Base-by-base conservation (phyloP, 2,888 invertebrate species). In the Allophyes oxyacanthae region DNA sequence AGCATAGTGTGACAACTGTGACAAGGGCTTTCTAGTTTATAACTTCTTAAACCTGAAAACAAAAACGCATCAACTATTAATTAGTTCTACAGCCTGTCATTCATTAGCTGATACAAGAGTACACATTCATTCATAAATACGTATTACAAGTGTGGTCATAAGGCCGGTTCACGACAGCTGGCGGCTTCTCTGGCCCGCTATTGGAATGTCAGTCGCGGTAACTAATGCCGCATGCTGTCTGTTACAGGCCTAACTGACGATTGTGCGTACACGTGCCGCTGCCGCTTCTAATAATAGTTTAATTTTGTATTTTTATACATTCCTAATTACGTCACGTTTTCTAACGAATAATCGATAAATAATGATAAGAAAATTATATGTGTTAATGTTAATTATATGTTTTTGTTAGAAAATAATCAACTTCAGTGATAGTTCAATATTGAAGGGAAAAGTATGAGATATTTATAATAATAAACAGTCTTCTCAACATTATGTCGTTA, bases 151-250 rank as follows among this genome's bases (percentile, higher is more conserved):
- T 64, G 70, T 72, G 67, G 67, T 64, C 69, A 73, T 69, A 69
- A 69, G 72, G 81, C 71, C 61, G 70, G 76, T 62, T 63, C 54
- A 51, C 52, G 81, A 75, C 82, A 74, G 77, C 64, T 75, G 75
- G 68, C 78, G 78, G 60, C 75, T 51, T 72, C 72, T 65, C 59
- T 50, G 41, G 49, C 61, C 28, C 7, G 65, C 86, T 81, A 91
- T 91, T 90, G 81, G 81, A 81, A 87, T 81, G 91, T 90, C 90
- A 88, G 75, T 86, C 82, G 72, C 59, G 53, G 78, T 83, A 83
- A 86, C 84, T 88, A 88, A 85, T 85, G 87, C 82, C 64, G 79
- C 77, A 61, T 71, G 72, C 82, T 83, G 83, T 83, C 78, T 73
- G 79, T 72, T 64, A 63, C 67, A 63, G 72, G 64, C 67, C 71